A percentile compares a stretch with the other conserved stretches of the same genome.
Evolutionary conservation across 2,113 vertebrate genomes (phyloP).

Genomic region (Irena cyanogastra): DNA sequence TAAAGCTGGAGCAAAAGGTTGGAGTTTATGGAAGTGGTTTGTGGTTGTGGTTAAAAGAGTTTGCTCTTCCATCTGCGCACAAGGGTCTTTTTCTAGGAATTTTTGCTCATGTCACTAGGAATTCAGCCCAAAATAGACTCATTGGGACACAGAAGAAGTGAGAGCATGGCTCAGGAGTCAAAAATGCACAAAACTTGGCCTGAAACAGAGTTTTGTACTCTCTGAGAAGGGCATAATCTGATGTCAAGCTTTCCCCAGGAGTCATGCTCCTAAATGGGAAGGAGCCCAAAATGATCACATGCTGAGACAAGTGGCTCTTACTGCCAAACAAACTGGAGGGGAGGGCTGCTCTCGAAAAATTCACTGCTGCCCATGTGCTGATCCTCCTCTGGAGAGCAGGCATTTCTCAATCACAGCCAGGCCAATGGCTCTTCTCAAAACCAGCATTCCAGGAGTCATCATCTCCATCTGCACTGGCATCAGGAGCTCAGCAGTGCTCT

Average conservation of each 20-base stretch:
- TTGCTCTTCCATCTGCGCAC: not conserved
- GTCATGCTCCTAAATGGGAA: not conserved
- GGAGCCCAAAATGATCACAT: not conserved
- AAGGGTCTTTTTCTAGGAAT: constrained; percentile 50
- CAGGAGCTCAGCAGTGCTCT: not conserved
- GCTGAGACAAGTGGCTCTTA: not conserved
- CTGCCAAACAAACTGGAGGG: not conserved
- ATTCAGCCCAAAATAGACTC: constrained; percentile 1
- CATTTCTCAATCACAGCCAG: not conserved
- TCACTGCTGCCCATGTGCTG: not conserved
- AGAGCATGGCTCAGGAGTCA: not conserved
- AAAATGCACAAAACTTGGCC: constrained; percentile 14
- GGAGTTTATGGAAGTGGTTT: constrained; percentile 25
- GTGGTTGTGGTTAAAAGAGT: constrained; percentile 11
- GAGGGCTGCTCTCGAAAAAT: constrained; percentile 12
- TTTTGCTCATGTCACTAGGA: constrained; percentile 14
- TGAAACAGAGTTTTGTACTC: not conserved
- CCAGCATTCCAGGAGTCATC: not conserved
- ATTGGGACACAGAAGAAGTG: not conserved
- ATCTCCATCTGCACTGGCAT: not conserved
- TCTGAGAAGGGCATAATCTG: not conserved
- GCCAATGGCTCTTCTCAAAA: not conserved
- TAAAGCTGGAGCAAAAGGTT: not conserved
- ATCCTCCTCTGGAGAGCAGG: not conserved
- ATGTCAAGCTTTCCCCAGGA: constrained; percentile 17